phyloP scores from a whole-genome alignment of 2,888 invertebrate species.

The Falcaria lacertinaria region DNA sequence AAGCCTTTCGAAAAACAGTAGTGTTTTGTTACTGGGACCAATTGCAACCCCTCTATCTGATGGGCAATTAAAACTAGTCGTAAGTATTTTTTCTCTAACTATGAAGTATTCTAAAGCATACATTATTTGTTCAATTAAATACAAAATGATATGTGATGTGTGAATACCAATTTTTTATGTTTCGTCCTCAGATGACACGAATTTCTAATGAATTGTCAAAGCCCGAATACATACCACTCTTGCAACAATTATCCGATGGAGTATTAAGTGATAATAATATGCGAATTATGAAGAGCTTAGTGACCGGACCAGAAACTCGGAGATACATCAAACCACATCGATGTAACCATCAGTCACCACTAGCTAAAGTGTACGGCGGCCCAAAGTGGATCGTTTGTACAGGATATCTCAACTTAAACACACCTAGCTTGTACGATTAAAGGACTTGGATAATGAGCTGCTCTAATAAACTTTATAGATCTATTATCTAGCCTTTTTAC shows the following conservation, averaged over 20 bases:
- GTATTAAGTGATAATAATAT: conserved; percentile 39
- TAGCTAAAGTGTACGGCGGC: conserved; percentile 55
- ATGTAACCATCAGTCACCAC: conserved; percentile 64
- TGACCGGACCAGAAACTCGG: conserved; percentile 56
- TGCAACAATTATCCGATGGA: conserved; percentile 60
- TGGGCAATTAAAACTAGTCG: conserved; percentile 54
- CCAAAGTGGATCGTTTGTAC: conserved; percentile 71
- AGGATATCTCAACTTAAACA: conserved; percentile 66
- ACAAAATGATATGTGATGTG: background rate
- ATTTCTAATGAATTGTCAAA: conserved; percentile 62
- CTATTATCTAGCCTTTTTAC: too few species aligned
- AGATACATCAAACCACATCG: conserved; percentile 70
- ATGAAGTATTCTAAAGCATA: too few species aligned
- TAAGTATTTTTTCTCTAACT: too few species aligned
- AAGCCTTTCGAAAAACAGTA: conserved; percentile 60
- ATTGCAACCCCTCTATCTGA: conserved; percentile 53
- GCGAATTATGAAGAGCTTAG: conserved; percentile 48
- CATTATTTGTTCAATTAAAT: too few species aligned
- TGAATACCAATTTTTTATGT: background rate
- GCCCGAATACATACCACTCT: conserved; percentile 55
- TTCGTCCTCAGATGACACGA: conserved; percentile 56
- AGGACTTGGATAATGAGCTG: conserved; percentile 3
- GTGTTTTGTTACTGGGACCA: conserved; percentile 64
- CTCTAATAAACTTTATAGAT: too few species aligned
- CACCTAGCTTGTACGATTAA: conserved; percentile 65